These are phyloP conservation scores for Pharmacophagus antenor DNA, from an alignment of 2,888 invertebrate genomes.

Conservation along the genomic window DNA sequence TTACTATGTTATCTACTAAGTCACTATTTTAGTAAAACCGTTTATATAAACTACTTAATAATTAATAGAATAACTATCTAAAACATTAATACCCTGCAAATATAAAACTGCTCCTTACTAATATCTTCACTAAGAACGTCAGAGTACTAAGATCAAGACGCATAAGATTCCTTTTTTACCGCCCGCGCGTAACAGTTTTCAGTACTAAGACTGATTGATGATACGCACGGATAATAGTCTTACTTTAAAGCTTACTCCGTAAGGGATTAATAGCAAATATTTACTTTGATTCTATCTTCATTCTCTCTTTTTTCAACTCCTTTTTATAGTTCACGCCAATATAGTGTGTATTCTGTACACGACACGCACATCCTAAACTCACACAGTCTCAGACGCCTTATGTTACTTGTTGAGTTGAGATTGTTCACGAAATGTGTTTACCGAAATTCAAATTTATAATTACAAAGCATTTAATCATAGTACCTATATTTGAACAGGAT, in stretches of 20 bases:
- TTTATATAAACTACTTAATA: no score
- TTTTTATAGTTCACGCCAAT: neutral
- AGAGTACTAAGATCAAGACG: constrained; percentile 8
- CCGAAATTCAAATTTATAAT: neutral
- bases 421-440: no score
- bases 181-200: constrained; percentile 27
- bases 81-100: neutral
- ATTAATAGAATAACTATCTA: no score
- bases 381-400: no score
- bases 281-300: constrained; percentile 17
- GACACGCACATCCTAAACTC: no score
- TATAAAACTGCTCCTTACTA: neutral
- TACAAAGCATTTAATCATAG: neutral
- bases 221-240: constrained; percentile 28
- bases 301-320: neutral
- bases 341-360: no score
- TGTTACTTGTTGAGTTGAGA: no score
- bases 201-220: constrained; percentile 26
- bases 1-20: no score
- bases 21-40: no score
- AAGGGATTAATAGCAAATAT: constrained; percentile 19
- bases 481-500: neutral
- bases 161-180: constrained; percentile 13
- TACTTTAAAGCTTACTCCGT: constrained; percentile 22
- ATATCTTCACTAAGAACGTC: constrained; percentile 6